Evolutionary conservation across 2,113 vertebrate species (phyloP).

Genomic region (Brachionichthys hirsutus): DNA sequence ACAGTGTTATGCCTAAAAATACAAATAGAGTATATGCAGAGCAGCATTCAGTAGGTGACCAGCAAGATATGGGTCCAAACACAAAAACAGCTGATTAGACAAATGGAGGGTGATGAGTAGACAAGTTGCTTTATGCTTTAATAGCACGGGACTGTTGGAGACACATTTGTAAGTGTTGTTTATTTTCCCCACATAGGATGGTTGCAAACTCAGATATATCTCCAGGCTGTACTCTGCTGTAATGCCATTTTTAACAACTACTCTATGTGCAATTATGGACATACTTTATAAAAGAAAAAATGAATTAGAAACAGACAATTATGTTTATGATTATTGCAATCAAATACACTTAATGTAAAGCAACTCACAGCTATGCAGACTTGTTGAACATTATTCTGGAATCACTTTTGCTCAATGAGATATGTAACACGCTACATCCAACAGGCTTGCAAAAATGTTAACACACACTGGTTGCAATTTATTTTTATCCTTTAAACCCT

Average conservation of each 20-base stretch:
- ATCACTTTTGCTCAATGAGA: neutral
- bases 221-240: too few species aligned
- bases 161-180: too few species aligned
- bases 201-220: too few species aligned
- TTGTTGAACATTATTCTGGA: neutral
- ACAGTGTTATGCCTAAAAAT: neutral
- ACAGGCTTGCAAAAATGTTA: too few species aligned
- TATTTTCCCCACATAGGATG: too few species aligned
- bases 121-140: slow-evolving; percentile 32
- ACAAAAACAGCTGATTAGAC: slow-evolving; percentile 20
- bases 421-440: too few species aligned
- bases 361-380: neutral
- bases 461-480: neutral
- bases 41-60: neutral
- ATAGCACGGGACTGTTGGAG: neutral
- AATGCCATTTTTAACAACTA: too few species aligned
- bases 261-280: too few species aligned
- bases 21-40: slow-evolving; percentile 1
- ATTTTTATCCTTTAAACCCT: neutral
- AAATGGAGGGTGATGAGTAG: slow-evolving; percentile 10
- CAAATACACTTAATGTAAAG: neutral
- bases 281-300: neutral
- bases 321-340: neutral
- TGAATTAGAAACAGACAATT: neutral
- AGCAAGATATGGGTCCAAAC: neutral